Percentiles rank a stretch among this genome's conserved stretches.
phyloP scores from a whole-genome alignment of 2,888 invertebrate species.

The Macrophya alboannulata region DNA sequence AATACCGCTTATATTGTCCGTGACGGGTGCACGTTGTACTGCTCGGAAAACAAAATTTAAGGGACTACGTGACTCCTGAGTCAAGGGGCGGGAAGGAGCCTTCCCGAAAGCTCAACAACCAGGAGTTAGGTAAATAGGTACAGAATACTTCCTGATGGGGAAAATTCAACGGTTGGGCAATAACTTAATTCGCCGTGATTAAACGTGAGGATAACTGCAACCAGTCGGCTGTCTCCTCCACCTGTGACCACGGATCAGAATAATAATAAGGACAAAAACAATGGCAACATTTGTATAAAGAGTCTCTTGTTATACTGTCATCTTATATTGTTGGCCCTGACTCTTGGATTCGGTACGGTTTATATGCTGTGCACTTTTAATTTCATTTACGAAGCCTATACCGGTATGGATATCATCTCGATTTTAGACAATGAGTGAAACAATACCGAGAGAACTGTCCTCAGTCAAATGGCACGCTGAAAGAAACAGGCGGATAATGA shows the following conservation, averaged over 20 bases:
- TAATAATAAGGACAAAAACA: neutral
- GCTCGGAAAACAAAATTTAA: constrained; percentile 44
- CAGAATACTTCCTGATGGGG: constrained; percentile 15
- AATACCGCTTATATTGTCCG: constrained; percentile 27
- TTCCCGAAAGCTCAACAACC: constrained; percentile 21
- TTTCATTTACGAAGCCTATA: neutral
- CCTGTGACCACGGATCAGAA: neutral
- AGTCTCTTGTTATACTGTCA: neutral
- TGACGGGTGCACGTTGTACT: constrained; percentile 43
- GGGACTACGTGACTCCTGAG: constrained; percentile 24
- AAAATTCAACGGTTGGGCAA: constrained; percentile 37
- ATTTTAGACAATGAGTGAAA: neutral
- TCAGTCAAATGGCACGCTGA: neutral
- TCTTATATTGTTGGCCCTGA: neutral
- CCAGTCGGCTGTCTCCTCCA: constrained; percentile 8
- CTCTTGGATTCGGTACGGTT: neutral
- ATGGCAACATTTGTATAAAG: neutral
- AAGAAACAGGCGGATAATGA: constrained; percentile 1
- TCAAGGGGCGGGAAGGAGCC: constrained; percentile 30
- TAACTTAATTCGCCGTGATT: constrained; percentile 36
- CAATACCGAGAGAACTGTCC: neutral
- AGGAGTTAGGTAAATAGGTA: constrained; percentile 22
- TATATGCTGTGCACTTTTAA: neutral
- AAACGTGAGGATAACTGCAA: constrained; percentile 32
- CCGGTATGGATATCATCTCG: neutral